A percentile compares a stretch with the other conserved stretches of the same genome.
Evolutionary conservation across 2,888 invertebrate species (phyloP).

Genomic region (Odontomyia ornata): DNA sequence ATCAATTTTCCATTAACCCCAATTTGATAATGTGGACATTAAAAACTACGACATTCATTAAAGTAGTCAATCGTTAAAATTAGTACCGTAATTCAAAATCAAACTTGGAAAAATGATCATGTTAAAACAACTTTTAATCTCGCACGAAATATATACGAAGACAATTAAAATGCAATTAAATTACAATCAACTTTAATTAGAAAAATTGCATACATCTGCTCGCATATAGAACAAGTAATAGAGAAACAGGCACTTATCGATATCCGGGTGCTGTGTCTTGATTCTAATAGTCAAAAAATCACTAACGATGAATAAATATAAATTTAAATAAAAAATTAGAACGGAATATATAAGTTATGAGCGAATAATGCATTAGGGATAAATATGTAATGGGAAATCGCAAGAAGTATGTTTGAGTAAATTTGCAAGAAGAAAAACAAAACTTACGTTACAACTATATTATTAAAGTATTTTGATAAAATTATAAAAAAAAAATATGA

Average conservation of each 20-base stretch:
- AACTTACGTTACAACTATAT: slow-evolving; percentile 24
- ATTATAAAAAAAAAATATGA: slow-evolving; percentile 26
- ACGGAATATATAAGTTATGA: slow-evolving; percentile 22
- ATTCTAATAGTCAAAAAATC: slow-evolving; percentile 10
- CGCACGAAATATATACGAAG: not conserved
- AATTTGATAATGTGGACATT: not conserved
- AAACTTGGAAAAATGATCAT: not conserved
- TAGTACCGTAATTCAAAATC: not conserved
- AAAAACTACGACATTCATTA: not conserved
- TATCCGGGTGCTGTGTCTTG: not conserved
- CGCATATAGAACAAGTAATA: not conserved
- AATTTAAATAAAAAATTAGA: not conserved
- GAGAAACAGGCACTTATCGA: not conserved
- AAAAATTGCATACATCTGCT: too few species aligned
- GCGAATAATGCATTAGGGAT: not conserved
- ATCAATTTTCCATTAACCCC: not conserved
- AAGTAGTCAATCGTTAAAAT: too few species aligned
- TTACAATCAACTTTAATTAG: too few species aligned
- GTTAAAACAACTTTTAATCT: not conserved
- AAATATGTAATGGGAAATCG: slow-evolving; percentile 13
- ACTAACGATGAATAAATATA: slow-evolving; percentile 13
- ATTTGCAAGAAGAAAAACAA: not conserved
- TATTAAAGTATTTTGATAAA: slow-evolving; percentile 43
- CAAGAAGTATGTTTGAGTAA: slow-evolving; percentile 4
- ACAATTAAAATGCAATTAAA: too few species aligned